Evolutionary conservation across 2,797 vertebrate genomes (phyloP).

Genomic region (Channallabes apus): DNA sequence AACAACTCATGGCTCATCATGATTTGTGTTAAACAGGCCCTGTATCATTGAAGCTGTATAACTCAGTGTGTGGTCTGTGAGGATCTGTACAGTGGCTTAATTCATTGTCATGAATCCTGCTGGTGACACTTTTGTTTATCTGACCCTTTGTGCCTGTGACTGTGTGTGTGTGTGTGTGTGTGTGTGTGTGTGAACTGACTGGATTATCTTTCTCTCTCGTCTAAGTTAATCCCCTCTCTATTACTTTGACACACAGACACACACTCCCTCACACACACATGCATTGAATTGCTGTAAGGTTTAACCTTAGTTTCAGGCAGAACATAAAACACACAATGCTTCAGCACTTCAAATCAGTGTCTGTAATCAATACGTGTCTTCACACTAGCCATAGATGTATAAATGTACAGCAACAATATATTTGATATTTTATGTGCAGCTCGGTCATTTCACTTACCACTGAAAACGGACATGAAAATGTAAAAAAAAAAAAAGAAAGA

Average conservation of each 20-base stretch:
- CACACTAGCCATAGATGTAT: not conserved
- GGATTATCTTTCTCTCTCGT: slow-evolving; percentile 50
- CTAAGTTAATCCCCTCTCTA: slow-evolving; percentile 50
- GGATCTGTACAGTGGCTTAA: slow-evolving; percentile 30
- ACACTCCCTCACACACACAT: slow-evolving; percentile 34
- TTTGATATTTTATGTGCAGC: not conserved
- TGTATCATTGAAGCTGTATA: too few species aligned
- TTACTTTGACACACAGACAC: slow-evolving; percentile 43
- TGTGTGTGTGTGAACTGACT: slow-evolving; percentile 26
- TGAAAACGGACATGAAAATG: too few species aligned
- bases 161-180: slow-evolving; percentile 31
- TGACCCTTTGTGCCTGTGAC: slow-evolving; percentile 30
- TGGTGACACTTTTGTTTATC: slow-evolving; percentile 53
- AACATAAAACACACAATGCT: slow-evolving; percentile 2
- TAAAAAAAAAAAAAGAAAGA: too few species aligned
- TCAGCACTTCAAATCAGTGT: not conserved
- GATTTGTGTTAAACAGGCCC: not conserved
- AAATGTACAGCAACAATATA: not conserved
- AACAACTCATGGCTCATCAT: too few species aligned
- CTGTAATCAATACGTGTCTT: slow-evolving; percentile 8
- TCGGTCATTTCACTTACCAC: not conserved
- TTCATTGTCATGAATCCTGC: slow-evolving; percentile 44
- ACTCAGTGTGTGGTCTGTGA: slow-evolving; percentile 19
- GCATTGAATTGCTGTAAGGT: slow-evolving; percentile 57
- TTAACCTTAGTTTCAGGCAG: slow-evolving; percentile 26